Conservation (phyloP, 1,140 invertebrate species). For the Trichonephila clavata region DNA sequence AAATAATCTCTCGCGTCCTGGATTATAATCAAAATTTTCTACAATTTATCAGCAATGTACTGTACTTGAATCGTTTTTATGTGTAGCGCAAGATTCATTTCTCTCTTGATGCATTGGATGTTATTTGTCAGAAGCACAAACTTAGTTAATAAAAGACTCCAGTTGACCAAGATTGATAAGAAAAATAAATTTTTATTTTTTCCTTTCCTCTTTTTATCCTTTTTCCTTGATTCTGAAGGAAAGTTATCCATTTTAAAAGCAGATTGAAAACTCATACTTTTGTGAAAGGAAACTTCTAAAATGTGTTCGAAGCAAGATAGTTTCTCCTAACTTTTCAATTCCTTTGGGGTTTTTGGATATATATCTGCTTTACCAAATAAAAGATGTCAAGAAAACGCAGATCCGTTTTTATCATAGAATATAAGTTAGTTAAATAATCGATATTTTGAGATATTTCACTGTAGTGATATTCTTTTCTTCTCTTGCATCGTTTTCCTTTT, state of each 20-base stretch:
- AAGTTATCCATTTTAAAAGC: conserved; percentile 33
- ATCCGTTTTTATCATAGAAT: not conserved
- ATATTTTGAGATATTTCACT: not conserved
- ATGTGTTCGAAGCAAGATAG: conserved; percentile 12
- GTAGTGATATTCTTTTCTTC: not conserved
- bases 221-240: not conserved
- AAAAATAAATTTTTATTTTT: not conserved
- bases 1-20: too few species aligned
- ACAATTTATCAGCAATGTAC: too few species aligned
- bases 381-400: conserved; percentile 20
- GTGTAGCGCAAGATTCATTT: too few species aligned
- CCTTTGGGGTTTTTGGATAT: conserved; percentile 29
- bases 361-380: not conserved
- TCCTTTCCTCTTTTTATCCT: not conserved
- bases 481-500: not conserved
- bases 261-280: conserved; percentile 33
- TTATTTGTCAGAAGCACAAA: not conserved
- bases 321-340: conserved; percentile 36
- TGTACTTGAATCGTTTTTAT: too few species aligned
- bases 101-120: not conserved
- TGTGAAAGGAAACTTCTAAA: conserved; percentile 21
- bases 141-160: not conserved
- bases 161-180: conserved; percentile 5
- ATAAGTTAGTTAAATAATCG: conserved; percentile 9
- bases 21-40: too few species aligned